Percentiles rank a stretch among this genome's conserved stretches.
These are phyloP conservation scores for Gymnoscopelus braueri DNA, from an alignment of 2,797 vertebrate species.

Conservation along the genomic window DNA sequence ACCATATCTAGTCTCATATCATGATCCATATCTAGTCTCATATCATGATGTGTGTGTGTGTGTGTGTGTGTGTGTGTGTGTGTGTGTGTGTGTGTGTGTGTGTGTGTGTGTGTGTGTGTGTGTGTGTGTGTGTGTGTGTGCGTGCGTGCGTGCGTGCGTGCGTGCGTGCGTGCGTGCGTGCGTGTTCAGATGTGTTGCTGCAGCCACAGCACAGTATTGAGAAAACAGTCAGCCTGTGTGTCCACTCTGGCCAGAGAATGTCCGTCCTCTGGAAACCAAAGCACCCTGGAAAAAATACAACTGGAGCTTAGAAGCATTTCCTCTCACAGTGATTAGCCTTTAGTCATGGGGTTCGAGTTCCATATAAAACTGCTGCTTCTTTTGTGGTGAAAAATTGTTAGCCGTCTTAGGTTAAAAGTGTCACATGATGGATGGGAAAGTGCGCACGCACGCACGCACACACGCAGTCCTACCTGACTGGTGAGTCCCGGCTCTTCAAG, in stretches of 20 bases:
- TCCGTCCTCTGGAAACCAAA: conserved; percentile 86
- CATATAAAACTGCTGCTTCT: too few relatives aligned
- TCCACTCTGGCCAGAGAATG: conserved; percentile 82
- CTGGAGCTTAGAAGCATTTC: neutral
- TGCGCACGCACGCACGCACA: neutral
- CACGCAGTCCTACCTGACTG: conserved; percentile 70
- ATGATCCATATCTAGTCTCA: too few relatives aligned
- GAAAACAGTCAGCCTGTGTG: conserved; percentile 81
- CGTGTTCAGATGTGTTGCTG: conserved; percentile 73
- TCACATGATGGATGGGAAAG: neutral
- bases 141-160: neutral
- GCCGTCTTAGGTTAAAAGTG: too few relatives aligned
- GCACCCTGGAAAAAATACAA: conserved; percentile 66
- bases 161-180: neutral
- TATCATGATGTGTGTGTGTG: too few relatives aligned
- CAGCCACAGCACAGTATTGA: conserved; percentile 83
- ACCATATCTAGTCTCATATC: too few relatives aligned
- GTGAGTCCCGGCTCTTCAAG: conserved; percentile 81
- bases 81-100: neutral
- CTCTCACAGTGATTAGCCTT: neutral
- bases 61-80: too few relatives aligned
- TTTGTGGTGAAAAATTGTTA: too few relatives aligned
- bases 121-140: too few relatives aligned
- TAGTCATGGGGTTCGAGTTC: too few relatives aligned
- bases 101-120: neutral